Evolutionary conservation across 2,888 invertebrate species (phyloP).

Genomic region (Tridacna gigas): DNA sequence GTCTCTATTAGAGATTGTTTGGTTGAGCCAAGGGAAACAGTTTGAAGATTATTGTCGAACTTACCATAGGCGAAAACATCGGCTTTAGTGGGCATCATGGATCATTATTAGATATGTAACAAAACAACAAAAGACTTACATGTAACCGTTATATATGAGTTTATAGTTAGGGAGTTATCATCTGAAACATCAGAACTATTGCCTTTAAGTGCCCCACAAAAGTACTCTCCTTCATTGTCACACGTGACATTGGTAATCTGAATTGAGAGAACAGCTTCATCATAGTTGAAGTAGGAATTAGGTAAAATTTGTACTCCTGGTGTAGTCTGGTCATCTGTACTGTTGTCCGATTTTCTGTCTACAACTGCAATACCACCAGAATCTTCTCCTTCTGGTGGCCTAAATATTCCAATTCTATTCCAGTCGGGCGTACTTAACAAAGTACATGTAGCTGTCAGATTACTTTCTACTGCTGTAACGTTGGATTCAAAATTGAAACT

Average conservation of each 20-base stretch:
- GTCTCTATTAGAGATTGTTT: too few relatives aligned
- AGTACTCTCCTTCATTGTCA: background rate
- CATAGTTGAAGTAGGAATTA: background rate
- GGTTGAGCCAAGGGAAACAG: too few relatives aligned
- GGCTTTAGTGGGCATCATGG: too few relatives aligned
- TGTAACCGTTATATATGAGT: background rate
- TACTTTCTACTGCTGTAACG: background rate
- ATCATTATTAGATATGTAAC: too few relatives aligned
- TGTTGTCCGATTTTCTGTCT: background rate
- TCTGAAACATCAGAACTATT: background rate
- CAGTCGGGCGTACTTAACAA: background rate
- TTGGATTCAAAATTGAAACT: background rate
- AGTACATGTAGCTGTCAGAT: background rate
- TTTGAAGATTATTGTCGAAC: too few relatives aligned
- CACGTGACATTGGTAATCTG: background rate
- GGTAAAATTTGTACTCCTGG: background rate
- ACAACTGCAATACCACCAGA: background rate
- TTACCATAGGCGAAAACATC: too few relatives aligned
- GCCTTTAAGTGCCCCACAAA: constrained; percentile 10
- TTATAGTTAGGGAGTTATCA: background rate
- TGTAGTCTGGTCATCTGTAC: background rate
- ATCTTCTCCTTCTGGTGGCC: background rate
- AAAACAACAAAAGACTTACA: background rate
- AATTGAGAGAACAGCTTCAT: background rate
- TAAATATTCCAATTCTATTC: background rate